Base-by-base conservation (phyloP, 2,113 vertebrate genomes). In the Empidonax traillii region DNA sequence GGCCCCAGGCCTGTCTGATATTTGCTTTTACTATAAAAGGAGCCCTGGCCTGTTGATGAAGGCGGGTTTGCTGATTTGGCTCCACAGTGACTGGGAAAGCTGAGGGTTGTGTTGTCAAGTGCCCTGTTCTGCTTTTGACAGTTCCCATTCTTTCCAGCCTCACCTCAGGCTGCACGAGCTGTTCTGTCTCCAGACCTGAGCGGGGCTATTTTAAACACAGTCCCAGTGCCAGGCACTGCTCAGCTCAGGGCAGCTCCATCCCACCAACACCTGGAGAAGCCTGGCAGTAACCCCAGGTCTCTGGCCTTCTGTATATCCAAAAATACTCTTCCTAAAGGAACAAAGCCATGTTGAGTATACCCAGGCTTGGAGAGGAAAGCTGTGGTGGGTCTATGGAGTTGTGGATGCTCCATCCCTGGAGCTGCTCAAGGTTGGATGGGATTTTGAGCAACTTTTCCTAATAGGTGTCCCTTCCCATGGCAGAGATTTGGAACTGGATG, bases 231-330 rank as follows among this genome's bases (percentile, higher is more conserved):
- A 98, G 94, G 51, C 97, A 87, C 63, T 96, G 98, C 55, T 97
- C 89, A 6, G 96, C 98, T 41, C 65, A 67, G 69, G 97, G 98
- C 65, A 98, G 85, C 93, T 97, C 95, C 87, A 96, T 10, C 98
- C 98, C 30, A 95, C 85, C 22, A 97, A 97, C 13, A 77, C 93
- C 75, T 87, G 95, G 18, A 98, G 96, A 52, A 97, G 98, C 41
- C 95, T 39, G 6, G 89, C 59, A 33, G 86, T 33, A 81, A 98
- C 94, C 53, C 96, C 98, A 37, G 96, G 97, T 13, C 61, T 83
- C 63, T 94, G 95, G 25, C 97, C 97, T 27, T 95, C 97, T 55
- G 98, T 86, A 23, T 84, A 96, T 68, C 97, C 93, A 39, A 96
- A 97, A 56, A 25, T 22, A 27, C 93, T 97, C 28, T 68, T 97